Evolutionary conservation across 2,113 vertebrate species (phyloP), one percentile per base, ranked within the genome.

Genomic region (Percopsis transmontana): DNA sequence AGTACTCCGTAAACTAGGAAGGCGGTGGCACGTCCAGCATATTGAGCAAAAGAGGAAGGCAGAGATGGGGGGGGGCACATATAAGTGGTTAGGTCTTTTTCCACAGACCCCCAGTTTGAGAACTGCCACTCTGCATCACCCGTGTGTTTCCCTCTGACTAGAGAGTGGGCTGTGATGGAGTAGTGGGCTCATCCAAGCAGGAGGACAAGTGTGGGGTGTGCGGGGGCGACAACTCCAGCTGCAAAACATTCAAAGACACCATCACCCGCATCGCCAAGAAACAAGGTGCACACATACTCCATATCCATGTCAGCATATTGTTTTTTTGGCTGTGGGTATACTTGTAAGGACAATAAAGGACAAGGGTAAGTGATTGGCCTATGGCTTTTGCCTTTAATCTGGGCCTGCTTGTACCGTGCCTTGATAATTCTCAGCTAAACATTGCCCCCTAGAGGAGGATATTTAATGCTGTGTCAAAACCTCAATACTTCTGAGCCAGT

Each of bases 171-270:
- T 99, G 97, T 58, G 96, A 99, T n/a, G 90, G 94, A n/a, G 91
- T 94, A 67, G 93, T 98, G 16, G 95, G 97, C 61, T 98, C 97
- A 71, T 93, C 90, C 0, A 94, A 96, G 86, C 95, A 95, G 79
- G 96, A 99, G 62, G 97, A 99, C 87, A 98, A 97, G 76, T 99
- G 97, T 38, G 97, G 97, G 3, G 91, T 97, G 66, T 99, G 97
- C 65, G 96, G 93, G 45, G 97, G 97, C 42, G 94, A 99, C 90
- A 97, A 94, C 83, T 93, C 92, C 62, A 96, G 93, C 82, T 99
- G 97, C 91, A 96, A 96, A 82, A 95, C 94, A 80, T 89, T 96
- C 82, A 98, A 97, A 85, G 95, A 95, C 77, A 95, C 94, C 0
- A 95, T 98, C 89, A 92, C 92, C 16, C 94, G 94, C 55, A 60